These are phyloP conservation scores for Oeneis ivallda DNA, from an alignment of 2,888 invertebrate genomes.

Conservation along the genomic window DNA sequence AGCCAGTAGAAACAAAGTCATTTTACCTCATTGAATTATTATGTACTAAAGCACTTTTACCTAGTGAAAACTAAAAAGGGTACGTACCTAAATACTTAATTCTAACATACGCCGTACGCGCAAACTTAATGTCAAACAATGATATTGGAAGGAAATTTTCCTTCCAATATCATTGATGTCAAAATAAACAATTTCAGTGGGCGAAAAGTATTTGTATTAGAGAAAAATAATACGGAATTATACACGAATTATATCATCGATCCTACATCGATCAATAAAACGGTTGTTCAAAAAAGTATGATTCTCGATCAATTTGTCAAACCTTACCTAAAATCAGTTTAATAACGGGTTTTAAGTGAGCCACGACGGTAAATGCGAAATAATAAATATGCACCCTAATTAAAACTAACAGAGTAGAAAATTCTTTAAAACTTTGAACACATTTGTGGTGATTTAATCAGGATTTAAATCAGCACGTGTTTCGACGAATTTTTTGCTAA, in stretches of 20 bases:
- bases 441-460: constrained; percentile 23
- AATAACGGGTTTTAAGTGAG: constrained; percentile 39
- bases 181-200: background rate
- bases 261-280: constrained; percentile 25
- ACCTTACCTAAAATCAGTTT: constrained; percentile 41
- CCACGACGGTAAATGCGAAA: background rate
- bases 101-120: background rate
- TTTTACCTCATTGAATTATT: too few relatives aligned
- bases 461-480: constrained; percentile 35
- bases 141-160: too few relatives aligned
- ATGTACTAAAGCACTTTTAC: too few relatives aligned
- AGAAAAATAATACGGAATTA: constrained; percentile 10
- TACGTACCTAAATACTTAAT: too few relatives aligned
- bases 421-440: background rate
- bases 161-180: too few relatives aligned
- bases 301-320: constrained; percentile 41
- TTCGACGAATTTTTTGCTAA: constrained; percentile 32
- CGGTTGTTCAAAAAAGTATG: constrained; percentile 24
- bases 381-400: constrained; percentile 7
- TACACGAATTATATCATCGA: constrained; percentile 25
- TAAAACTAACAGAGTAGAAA: constrained; percentile 17
- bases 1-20: too few relatives aligned
- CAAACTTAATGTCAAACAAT: too few relatives aligned
- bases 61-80: background rate
- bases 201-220: background rate